A percentile compares a stretch with the other conserved stretches of the same genome.
These are phyloP conservation scores for Onychomys torridus DNA, from an alignment of 2,797 vertebrate genomes.

Conservation along the genomic window DNA sequence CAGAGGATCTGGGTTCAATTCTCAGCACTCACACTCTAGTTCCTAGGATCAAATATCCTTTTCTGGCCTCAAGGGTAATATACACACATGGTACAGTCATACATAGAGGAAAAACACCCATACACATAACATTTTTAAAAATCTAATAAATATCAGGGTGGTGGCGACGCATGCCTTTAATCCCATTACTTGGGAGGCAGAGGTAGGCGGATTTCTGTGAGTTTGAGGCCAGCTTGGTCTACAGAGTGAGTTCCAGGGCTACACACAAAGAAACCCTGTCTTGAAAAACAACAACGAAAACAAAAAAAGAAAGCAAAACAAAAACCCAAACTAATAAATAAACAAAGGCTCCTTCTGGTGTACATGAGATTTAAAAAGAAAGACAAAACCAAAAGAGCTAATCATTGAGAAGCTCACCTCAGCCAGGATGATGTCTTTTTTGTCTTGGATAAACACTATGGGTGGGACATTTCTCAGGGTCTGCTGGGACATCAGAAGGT, in stretches of 20 bases:
- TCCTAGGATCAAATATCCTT: neutral
- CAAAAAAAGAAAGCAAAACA: neutral
- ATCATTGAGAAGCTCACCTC: conserved; percentile 83
- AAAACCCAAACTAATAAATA: too few species aligned
- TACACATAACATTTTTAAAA: neutral
- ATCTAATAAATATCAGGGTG: neutral
- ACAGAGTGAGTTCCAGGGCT: neutral
- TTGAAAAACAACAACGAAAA: neutral
- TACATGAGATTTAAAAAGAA: neutral
- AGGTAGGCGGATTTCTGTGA: neutral
- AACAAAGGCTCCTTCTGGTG: neutral
- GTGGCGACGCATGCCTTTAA: neutral
- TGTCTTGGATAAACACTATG: conserved; percentile 89
- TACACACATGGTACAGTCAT: neutral
- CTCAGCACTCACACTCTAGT: neutral
- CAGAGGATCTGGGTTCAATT: neutral
- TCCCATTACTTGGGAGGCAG: neutral
- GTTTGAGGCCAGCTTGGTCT: neutral
- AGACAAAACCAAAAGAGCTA: neutral
- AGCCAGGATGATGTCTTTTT: conserved; percentile 80
- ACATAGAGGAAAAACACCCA: neutral
- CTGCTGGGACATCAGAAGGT: conserved; percentile 87
- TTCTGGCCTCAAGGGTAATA: neutral
- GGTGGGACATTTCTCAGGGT: conserved; percentile 86
- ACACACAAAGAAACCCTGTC: neutral